Conservation (phyloP, 1,140 invertebrate species). For the Drosophila baimaii region DNA sequence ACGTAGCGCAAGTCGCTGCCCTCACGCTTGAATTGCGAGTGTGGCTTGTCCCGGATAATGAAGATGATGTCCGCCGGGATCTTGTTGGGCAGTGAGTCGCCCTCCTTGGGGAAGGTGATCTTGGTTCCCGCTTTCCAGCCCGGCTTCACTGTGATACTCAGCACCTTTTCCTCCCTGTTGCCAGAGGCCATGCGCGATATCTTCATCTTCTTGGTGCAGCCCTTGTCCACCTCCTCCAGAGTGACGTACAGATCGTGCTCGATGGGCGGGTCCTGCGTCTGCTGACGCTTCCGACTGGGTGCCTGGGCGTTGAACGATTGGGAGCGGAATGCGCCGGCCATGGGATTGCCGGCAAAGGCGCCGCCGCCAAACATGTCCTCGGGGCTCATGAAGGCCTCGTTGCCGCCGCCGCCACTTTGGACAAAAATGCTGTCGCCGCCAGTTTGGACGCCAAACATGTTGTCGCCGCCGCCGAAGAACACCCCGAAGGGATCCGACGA, state of each 20-base stretch:
- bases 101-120: constrained; percentile 97
- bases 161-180: constrained; percentile 95
- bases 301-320: constrained; percentile 88
- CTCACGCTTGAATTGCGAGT: constrained; percentile 93
- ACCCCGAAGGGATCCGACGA: constrained; percentile 85
- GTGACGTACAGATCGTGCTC: constrained; percentile 94
- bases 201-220: constrained; percentile 97
- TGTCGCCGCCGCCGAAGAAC: constrained; percentile 84
- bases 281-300: constrained; percentile 84
- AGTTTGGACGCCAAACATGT: constrained; percentile 71
- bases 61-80: constrained; percentile 98
- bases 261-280: constrained; percentile 92
- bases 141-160: constrained; percentile 96
- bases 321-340: constrained; percentile 87
- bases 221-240: constrained; percentile 91
- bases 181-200: constrained; percentile 91
- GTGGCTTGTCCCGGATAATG: constrained; percentile 96
- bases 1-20: constrained; percentile 93
- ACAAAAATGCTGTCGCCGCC: no score
- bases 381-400: constrained; percentile 86
- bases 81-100: constrained; percentile 93
- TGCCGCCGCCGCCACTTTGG: no score
- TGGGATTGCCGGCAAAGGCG: constrained; percentile 84
- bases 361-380: constrained; percentile 78
- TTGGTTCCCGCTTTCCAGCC: constrained; percentile 98